Evolutionary conservation across 2,888 invertebrate genomes (phyloP).

Genomic region (Tortricodes alternella): DNA sequence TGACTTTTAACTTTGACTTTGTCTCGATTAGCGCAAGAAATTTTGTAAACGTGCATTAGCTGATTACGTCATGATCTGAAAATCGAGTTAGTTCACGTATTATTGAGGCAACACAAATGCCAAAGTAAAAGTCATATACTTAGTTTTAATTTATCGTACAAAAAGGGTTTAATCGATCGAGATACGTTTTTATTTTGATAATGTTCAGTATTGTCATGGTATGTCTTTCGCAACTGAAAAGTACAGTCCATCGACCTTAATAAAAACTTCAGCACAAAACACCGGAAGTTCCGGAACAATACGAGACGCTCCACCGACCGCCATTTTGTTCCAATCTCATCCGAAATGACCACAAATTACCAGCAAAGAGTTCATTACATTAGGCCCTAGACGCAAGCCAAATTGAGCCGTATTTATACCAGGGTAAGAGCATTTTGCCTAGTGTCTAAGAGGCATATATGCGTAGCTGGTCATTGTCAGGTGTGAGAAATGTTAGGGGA

Average conservation of each 20-base stretch:
- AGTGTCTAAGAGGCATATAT: conserved; percentile 17
- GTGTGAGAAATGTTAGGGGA: conserved; percentile 24
- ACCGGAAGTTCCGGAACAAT: conserved; percentile 35
- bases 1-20: too few species aligned
- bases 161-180: too few species aligned
- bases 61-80: too few species aligned
- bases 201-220: too few species aligned
- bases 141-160: too few species aligned
- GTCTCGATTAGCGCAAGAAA: too few species aligned
- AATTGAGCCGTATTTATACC: conserved; percentile 4
- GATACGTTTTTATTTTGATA: too few species aligned
- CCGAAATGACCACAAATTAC: conserved; percentile 33
- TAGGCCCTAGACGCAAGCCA: not conserved
- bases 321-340: conserved; percentile 36
- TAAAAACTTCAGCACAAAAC: conserved; percentile 22
- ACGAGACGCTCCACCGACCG: conserved; percentile 65
- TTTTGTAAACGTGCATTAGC: too few species aligned
- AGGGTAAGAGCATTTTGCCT: conserved; percentile 5
- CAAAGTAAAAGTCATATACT: too few species aligned
- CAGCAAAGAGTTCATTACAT: conserved; percentile 20
- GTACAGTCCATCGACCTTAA: conserved; percentile 26
- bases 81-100: too few species aligned
- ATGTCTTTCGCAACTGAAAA: conserved; percentile 16
- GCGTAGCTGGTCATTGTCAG: conserved; percentile 8
- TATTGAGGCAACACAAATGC: too few species aligned